Evolutionary conservation across 1,140 invertebrate genomes (phyloP).

Genomic region (Bombus affinis): DNA sequence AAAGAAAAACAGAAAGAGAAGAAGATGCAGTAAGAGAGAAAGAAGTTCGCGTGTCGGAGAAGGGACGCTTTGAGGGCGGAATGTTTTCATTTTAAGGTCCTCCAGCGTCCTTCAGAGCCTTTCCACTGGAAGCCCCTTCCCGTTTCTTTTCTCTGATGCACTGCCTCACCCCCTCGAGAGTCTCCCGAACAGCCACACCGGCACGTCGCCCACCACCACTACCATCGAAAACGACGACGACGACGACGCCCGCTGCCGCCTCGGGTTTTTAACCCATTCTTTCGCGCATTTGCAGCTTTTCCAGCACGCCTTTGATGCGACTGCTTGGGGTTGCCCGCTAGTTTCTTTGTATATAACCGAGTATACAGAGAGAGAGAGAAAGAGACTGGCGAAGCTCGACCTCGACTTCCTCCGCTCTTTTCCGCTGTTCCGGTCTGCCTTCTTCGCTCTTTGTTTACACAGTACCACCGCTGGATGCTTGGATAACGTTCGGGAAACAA

Average conservation of each 20-base stretch:
- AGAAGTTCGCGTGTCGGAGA: constrained; percentile 23
- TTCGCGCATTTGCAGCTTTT: constrained; percentile 68
- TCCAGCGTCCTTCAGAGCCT: constrained; percentile 63
- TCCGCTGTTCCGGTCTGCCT: constrained; percentile 23
- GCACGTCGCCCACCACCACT: constrained; percentile 13
- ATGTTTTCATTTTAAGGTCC: constrained; percentile 74
- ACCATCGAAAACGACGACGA: background rate
- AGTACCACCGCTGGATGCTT: constrained; percentile 57
- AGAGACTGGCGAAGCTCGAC: background rate
- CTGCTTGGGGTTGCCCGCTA: constrained; percentile 44
- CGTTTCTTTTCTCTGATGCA: constrained; percentile 48
- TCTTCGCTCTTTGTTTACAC: constrained; percentile 68
- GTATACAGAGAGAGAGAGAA: background rate
- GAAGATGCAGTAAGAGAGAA: background rate
- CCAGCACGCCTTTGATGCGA: constrained; percentile 66
- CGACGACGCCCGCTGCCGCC: constrained; percentile 29
- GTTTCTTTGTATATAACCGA: constrained; percentile 28
- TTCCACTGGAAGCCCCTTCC: constrained; percentile 48
- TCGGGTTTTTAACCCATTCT: constrained; percentile 74
- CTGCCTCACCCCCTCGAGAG: background rate
- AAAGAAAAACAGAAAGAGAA: background rate
- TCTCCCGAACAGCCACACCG: constrained; percentile 9
- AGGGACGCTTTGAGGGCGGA: constrained; percentile 67
- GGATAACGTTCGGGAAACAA: constrained; percentile 59
- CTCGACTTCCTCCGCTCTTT: constrained; percentile 33